These are phyloP conservation scores for Ianthella basta DNA, from an alignment of 37 sponge, comb jelly and placozoan species.

Conservation along the genomic window DNA sequence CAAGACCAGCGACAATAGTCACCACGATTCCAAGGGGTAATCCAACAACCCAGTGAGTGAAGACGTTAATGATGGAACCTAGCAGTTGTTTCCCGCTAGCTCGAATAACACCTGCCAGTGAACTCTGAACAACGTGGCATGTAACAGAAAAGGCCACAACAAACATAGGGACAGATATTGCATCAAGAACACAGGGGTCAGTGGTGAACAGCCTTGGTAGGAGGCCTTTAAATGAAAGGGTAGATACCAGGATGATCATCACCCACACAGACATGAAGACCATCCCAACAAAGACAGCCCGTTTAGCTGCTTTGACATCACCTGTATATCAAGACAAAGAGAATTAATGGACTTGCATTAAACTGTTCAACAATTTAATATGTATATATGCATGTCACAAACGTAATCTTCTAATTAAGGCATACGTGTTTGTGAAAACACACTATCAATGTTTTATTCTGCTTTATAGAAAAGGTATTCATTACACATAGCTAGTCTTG, in stretches of 20 bases:
- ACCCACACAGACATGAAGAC: neutral
- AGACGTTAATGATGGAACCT: constrained; percentile 46
- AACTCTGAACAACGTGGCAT: neutral
- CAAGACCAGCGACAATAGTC: constrained; percentile 43
- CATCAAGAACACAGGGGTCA: neutral
- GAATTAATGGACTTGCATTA: neutral
- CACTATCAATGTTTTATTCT: too few species aligned
- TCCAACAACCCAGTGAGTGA: constrained; percentile 47
- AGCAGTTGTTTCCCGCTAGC: constrained; percentile 51
- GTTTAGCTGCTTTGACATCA: neutral
- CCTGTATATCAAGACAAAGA: neutral
- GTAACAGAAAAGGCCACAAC: neutral
- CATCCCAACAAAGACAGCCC: neutral
- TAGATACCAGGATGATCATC: neutral
- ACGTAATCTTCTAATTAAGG: too few species aligned
- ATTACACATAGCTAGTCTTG: too few species aligned
- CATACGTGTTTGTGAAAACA: too few species aligned
- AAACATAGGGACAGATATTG: neutral
- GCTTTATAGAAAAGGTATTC: too few species aligned
- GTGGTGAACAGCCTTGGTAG: neutral
- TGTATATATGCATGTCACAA: constrained; percentile 24
- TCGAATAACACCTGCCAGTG: constrained; percentile 47
- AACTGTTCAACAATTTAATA: neutral
- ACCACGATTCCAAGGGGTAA: constrained; percentile 53
- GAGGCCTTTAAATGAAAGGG: neutral